Base-by-base conservation (phyloP, 1,140 invertebrate genomes). In the Aphidius ervi region DNA sequence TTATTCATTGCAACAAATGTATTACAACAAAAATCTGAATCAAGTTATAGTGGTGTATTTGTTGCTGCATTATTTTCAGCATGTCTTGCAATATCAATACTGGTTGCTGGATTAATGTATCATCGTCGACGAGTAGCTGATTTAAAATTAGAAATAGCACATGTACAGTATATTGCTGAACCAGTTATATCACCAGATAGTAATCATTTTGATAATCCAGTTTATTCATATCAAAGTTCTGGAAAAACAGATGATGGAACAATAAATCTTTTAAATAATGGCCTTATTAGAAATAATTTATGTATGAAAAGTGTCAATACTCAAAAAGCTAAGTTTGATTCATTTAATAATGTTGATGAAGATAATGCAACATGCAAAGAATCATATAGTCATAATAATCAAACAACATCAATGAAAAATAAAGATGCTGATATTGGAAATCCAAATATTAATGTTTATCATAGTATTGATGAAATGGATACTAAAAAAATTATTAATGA, bases 151-250 rank as follows among this genome's bases (percentile, higher is more conserved):
- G 92, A 94, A 79, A 89, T 94, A 55, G 88, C 87, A 23, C 90
- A 93, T 75, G 92, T 95, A 3, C 89, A 93, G 67, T 96, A 95
- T 72, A 90, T 86, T n/a, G 88, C 77, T 5, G 88, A 94, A 69
- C 88, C 91, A 1, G 76, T 81, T 49, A 79, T 77, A 45, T 83
- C 86, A 66, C 83, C 87, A 64, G 91, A 93, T 73, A 87, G 87
- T 65, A 90, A 92, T 74, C 93, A 95, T 77, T 95, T 95, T 76
- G 93, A 95, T 75, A 95, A 95, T 83, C 93, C 93, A 0, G 91
- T 94, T 3, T 95, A 95, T 75, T 88, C 91, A 1, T 90, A 87
- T 77, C 86, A 89, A 77, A 48, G 59, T 20, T 79, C 80, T 37
- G 76, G 77, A 0, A 82, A 82, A 58, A 73, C 75, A 3, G 84